Base-by-base conservation (phyloP, 1,140 invertebrate species). In the Meloidogyne hapla region DNA sequence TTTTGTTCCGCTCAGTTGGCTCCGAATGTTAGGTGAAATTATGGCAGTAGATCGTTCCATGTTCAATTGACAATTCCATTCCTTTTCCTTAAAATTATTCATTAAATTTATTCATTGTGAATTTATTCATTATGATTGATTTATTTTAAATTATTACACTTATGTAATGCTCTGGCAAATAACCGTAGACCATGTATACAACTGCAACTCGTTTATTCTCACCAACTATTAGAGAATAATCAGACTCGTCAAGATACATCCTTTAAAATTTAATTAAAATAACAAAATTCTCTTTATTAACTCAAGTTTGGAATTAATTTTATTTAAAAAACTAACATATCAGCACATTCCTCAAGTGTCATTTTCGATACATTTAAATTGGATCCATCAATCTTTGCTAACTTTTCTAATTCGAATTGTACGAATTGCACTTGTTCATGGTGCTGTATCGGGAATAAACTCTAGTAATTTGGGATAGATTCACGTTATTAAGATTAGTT, bases 1-100 rank as follows among this genome's bases (percentile, higher is more conserved):
- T 15, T 73, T 56, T 21, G 42, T 73, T 23, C 70, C 23, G 70
- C 45, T 13, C 48, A 73, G 10, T 3, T 73, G 70, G 9, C 40
- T 25, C 15, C 70, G 42, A 18, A 73, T 73, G 56, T 73, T 73
- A 12, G 70, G 70, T 9, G 70, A 73, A 61, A 73, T 26, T 38
- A 73, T 73, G 45, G 70, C 70, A 25, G 18, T 73, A 13, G 70
- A 73, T 12, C 70, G 25, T 23, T 73, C 70, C 56, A 73, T 73
- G 23, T 26, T 33, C 1, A 61, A 25, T 13, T 64, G 70, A 8
- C 56, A 40, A 3, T 42, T 64, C 70, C 70, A 73, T 62, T 73
- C 70, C 21, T 38, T 61, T 23, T 73, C 70, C 45, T 61, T 73
- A 5, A 64, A n/a, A 5, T 56, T 56, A 33, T 33, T 33, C n/a